These are phyloP conservation scores for Thomomys bottae DNA, from an alignment of 2,113 vertebrate species.

Conservation along the genomic window DNA sequence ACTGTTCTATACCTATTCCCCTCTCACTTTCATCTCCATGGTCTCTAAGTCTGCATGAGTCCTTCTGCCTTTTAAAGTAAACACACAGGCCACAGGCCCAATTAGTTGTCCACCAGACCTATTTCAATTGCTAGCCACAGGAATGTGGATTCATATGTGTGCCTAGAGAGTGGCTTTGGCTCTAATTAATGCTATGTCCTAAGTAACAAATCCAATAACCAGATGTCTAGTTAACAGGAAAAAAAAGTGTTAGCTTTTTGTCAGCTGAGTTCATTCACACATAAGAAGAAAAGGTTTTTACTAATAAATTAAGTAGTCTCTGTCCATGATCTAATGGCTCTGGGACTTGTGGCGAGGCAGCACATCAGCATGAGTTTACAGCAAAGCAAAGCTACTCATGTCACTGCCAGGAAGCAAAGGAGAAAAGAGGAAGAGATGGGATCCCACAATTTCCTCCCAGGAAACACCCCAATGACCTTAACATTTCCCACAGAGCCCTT, in stretches of 20 bases:
- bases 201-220: not conserved
- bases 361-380: too few relatives aligned
- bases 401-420: not conserved
- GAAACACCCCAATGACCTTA: not conserved
- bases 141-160: fast-evolving
- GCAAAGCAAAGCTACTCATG: not conserved
- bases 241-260: not conserved
- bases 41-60: not conserved
- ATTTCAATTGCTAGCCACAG: not conserved
- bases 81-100: not conserved
- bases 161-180: not conserved
- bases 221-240: slow-evolving; percentile 1
- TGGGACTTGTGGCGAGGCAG: not conserved
- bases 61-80: not conserved
- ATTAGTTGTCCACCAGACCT: not conserved
- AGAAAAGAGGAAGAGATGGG: not conserved
- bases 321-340: not conserved
- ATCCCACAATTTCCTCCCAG: not conserved
- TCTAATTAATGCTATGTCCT: not conserved
- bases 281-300: not conserved
- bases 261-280: not conserved
- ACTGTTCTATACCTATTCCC: not conserved
- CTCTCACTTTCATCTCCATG: not conserved
- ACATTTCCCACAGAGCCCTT: not conserved
- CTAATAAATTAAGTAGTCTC: not conserved